Base-by-base conservation (phyloP, 1,140 invertebrate genomes). In the Planococcus citri region DNA sequence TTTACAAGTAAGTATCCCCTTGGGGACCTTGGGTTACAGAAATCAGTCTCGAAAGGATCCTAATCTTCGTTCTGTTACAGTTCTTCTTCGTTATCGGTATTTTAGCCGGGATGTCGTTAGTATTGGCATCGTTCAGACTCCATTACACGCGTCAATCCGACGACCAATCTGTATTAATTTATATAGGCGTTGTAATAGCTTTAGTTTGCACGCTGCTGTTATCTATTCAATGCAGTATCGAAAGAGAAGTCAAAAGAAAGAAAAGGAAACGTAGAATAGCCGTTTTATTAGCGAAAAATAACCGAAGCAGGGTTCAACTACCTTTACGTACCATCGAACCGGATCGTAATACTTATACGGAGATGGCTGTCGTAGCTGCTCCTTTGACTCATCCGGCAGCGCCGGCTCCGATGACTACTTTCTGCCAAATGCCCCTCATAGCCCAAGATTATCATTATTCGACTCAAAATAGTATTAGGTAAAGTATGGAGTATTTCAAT, bases 101-200 rank as follows among this genome's bases (percentile, higher is more conserved):
- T 70, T 75, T 85, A 70, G 84, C 83, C 57, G 84, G 83, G 71
- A 80, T 84, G 68, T 84, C 83, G 68, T 76, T 85, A 70, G 83
- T 81, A 67, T 83, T 85, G 73, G 83, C 83, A 71, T 83, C 83
- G 14, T 80, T 82, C 72, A 82, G 84, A 24, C 74, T 85, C 69
- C 78, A 82, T 68, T 67, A 72, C 21, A 79, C 82, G 73, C 83
- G 80, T 41, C 79, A 80, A 12, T 82, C 83, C 73, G 79, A 81
- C 71, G 83, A 85, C 76, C 76, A 85, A n/a, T 80, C 82, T 72
- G 83, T 84, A 64, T 77, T 85, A 73, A 80, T 85, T 58, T 85
- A 85, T 76, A 85, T 85, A 73, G 84, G 84, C 76, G 76, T 81
- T 70, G 73, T 85, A 29, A 78, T 83, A 1, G 80, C 82, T n/a